phyloP scores from a whole-genome alignment of 2,797 vertebrate species.

The Clamator glandarius region DNA sequence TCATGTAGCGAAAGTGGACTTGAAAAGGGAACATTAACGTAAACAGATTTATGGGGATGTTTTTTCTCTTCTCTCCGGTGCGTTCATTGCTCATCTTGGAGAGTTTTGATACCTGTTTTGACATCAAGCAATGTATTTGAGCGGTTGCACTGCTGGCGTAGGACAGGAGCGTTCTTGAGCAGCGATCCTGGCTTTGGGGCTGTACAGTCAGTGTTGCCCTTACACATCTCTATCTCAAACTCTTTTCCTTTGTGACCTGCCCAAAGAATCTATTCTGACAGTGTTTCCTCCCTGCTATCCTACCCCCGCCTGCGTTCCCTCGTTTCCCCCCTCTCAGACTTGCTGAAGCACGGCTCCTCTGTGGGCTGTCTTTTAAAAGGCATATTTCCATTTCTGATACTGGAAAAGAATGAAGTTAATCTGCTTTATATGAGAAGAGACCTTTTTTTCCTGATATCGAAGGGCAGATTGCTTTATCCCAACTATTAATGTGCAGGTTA shows the following conservation, averaged over 20 bases:
- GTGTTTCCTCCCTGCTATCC: background rate
- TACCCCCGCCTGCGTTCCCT: background rate
- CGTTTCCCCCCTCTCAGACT: background rate
- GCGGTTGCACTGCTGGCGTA: background rate
- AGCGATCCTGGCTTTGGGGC: background rate
- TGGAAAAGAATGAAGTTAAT: background rate
- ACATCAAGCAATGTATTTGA: background rate
- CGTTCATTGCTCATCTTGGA: background rate
- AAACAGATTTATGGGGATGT: slow-evolving; percentile 17
- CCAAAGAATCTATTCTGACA: background rate
- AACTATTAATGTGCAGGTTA: rapidly evolving
- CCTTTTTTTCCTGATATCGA: background rate
- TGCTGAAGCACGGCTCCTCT: background rate
- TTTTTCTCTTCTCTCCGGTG: background rate
- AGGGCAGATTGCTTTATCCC: background rate
- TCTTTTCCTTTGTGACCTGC: background rate
- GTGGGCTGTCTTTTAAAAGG: background rate
- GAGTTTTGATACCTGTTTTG: background rate
- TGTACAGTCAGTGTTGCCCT: background rate
- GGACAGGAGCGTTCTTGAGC: background rate
- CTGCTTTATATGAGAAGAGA: background rate
- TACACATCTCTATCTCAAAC: background rate
- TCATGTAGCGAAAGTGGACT: background rate
- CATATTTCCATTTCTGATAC: background rate
- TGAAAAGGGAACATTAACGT: background rate